Evolutionary conservation across 2,113 vertebrate genomes (phyloP).

Genomic region (Melierax canorus): DNA sequence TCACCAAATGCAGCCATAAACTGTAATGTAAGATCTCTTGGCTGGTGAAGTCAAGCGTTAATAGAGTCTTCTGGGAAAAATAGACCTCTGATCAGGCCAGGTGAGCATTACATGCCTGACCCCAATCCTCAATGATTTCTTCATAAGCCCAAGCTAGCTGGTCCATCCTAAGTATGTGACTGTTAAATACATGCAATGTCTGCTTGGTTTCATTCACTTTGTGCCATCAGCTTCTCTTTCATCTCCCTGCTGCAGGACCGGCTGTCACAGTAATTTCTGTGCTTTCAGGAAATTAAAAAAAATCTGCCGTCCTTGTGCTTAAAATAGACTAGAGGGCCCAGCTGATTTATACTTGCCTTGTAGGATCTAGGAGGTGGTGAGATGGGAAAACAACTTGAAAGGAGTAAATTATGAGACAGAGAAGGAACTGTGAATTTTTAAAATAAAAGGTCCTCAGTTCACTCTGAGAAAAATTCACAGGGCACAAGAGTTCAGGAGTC

Average conservation of each 20-base stretch:
- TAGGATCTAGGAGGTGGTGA: not conserved
- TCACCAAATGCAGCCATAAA: not conserved
- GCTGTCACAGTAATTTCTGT: not conserved
- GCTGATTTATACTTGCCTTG: not conserved
- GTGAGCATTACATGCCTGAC: not conserved
- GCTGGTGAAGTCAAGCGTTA: not conserved
- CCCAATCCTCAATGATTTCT: not conserved
- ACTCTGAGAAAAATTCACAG: not conserved
- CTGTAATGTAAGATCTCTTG: not conserved
- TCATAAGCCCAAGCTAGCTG: not conserved
- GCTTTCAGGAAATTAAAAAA: conserved; percentile 8
- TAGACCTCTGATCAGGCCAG: not conserved
- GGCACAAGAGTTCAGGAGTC: not conserved
- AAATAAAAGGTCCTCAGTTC: not conserved
- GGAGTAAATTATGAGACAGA: not conserved
- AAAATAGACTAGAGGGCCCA: not conserved
- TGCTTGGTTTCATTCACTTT: not conserved
- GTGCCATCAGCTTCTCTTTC: not conserved
- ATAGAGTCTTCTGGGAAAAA: not conserved
- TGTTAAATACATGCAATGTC: not conserved
- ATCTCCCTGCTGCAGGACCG: not conserved
- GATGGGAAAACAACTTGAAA: not conserved
- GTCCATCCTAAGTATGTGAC: not conserved
- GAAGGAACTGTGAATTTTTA: not conserved
- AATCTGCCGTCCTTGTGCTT: not conserved